These are phyloP conservation scores for Actinia tenebrosa DNA, from an alignment of 64 coral and sea anemone species.

Conservation along the genomic window DNA sequence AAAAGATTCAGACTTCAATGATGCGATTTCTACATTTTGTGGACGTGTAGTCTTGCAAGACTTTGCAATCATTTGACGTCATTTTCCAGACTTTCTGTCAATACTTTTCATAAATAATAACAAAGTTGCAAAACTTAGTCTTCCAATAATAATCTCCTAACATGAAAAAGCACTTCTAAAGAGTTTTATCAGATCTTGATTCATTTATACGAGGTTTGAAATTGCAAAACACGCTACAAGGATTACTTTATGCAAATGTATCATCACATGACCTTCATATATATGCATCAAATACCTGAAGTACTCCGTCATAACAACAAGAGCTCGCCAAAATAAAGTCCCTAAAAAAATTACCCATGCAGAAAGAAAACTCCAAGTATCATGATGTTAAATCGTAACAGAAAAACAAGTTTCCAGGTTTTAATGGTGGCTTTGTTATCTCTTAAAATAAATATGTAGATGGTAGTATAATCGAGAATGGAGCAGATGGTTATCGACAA, in stretches of 20 bases:
- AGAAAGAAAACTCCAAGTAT: neutral
- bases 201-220: neutral
- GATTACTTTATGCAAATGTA: neutral
- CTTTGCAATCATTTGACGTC: neutral
- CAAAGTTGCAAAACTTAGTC: neutral
- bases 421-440: too few species aligned
- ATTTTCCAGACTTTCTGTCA: neutral
- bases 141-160: neutral
- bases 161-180: neutral
- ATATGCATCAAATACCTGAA: neutral
- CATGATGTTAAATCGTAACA: too few species aligned
- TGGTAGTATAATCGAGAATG: too few species aligned
- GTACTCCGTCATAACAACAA: neutral
- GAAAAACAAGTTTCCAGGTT: too few species aligned
- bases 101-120: neutral
- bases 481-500: too few species aligned
- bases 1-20: too few species aligned
- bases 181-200: neutral
- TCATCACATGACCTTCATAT: neutral
- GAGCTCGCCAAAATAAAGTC: neutral
- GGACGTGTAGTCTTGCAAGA: neutral
- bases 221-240: neutral
- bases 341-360: neutral
- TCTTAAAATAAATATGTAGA: too few species aligned
- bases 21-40: too few species aligned